Evolutionary conservation across 2,888 invertebrate species (phyloP).

Genomic region (Arge pagana): DNA sequence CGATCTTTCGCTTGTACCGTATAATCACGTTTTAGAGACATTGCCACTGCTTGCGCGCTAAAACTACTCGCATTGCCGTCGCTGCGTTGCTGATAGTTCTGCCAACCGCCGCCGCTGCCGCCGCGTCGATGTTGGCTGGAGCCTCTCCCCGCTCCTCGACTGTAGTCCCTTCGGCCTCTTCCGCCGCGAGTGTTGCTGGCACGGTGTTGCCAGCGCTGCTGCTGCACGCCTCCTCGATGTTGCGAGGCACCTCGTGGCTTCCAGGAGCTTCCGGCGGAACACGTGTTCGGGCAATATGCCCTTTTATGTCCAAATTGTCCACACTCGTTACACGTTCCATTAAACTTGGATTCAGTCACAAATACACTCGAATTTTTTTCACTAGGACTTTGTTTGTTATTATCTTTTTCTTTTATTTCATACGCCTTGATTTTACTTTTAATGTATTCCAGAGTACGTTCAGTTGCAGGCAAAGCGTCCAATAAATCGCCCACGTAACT

Average conservation of each 20-base stretch:
- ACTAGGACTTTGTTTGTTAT: constrained; percentile 10
- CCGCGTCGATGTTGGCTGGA: constrained; percentile 1
- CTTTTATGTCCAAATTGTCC: constrained; percentile 31
- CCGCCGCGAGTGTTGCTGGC: not conserved
- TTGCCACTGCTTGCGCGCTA: too few relatives aligned
- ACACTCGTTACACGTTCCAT: constrained; percentile 25
- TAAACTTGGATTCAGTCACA: too few relatives aligned
- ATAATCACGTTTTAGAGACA: too few relatives aligned
- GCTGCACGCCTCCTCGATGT: too few relatives aligned
- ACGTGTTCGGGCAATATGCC: constrained; percentile 26
- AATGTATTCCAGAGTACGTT: constrained; percentile 38
- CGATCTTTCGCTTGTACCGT: not conserved
- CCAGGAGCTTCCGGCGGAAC: too few relatives aligned
- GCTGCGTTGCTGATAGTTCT: too few relatives aligned
- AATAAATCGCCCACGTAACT: constrained; percentile 38
- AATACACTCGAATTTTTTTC: constrained; percentile 28
- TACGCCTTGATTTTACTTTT: constrained; percentile 36
- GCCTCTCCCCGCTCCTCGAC: constrained; percentile 3
- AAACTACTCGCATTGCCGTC: too few relatives aligned
- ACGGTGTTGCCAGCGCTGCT: too few relatives aligned
- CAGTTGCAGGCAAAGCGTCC: constrained; percentile 32
- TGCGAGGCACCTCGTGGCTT: too few relatives aligned
- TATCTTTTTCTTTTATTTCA: constrained; percentile 25
- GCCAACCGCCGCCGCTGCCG: constrained; percentile 10
- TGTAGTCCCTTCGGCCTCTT: not conserved